Base-by-base conservation (phyloP, 2,888 invertebrate species). In the Dasypogon diadema region DNA sequence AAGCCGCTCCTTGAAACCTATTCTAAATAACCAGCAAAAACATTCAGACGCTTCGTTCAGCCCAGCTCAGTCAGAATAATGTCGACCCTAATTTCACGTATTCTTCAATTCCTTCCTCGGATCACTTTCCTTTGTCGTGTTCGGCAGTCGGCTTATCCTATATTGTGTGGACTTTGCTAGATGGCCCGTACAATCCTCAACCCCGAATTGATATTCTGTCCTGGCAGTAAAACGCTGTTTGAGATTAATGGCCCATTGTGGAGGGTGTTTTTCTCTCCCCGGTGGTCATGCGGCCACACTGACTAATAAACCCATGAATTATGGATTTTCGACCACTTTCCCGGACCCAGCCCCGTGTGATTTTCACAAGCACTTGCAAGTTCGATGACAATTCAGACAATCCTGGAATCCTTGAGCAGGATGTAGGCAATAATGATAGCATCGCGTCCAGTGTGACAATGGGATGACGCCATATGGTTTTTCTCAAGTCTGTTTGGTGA, bases 231-330 rank as follows among this genome's bases (percentile, higher is more conserved):
- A 48, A 14, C 10, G 37, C 14, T 24, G 54, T 34, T 51, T 46
- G 30, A 70, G 54, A 70, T 70, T 70, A 70, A 70, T 70, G 70
- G 70, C 37, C 70, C 70, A 51, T 54, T 70, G 70, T 22, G 12
- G 70, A n/a, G 30, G 56, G 3, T 24, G 24, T 24, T 24, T 14
- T 30, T 26, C 14, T 24, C n/a, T 26, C 4, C n/a, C 5, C 51
- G 24, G 65, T 65, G 54, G 70, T 34, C 54, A 46, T 51, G 51
- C 46, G 26, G 12, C 56, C 26, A 51, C 48, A 51, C 4, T 26
- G 68, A 46, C 54, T 70, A 70, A 70, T 70, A 70, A 70, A 70
- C 34, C 70, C 54, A 70, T 70, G 70, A 70, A 70, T 70, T 70
- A 70, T 70, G 70, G 70, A 70, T 70, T 54, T 54, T 51, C 30